Base-by-base conservation (phyloP, 2,113 vertebrate species). In the Carassius carassius region DNA sequence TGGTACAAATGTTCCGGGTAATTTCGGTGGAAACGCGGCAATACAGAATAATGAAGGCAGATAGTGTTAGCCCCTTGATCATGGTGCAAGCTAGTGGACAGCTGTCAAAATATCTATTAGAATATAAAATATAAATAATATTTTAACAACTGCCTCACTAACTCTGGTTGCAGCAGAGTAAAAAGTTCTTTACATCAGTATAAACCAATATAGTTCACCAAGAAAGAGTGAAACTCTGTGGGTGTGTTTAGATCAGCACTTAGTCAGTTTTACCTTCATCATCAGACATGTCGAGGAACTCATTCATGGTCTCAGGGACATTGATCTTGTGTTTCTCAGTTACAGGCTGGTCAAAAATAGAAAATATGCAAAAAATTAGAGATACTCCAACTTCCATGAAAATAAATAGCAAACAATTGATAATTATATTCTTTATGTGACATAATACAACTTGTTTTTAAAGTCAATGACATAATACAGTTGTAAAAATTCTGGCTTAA, bases 281-380 rank as follows among this genome's bases (percentile, higher is more conserved):
- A 58, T 97, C 96, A 14, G 96, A 97, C 95, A 97, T 95, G 91
- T 97, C 96, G 60, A 97, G 94, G 85, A 96, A 95, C 92, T 97
- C 96, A 83, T 96, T 97, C 96, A 96, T 97, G 0, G 96, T 97
- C 94, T 97, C 96, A 0, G 96, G 96, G 87, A 97, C 96, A 88
- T 97, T 97, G 93, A 97, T 94, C 93, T 97, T 97, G 91, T 96
- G 96, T 90, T 97, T 97, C 92, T 97, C 96, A 83, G 93, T 96
- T 90, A 96, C 89, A 65, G 95, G 94, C 95, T 96, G 89, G 72
- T 65, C 87, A 63, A 91, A 47, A 89, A 89, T 86, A 87, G 82
- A 75, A 25, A 58, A 74, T 10, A 74, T 51, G 58, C 21, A 80
- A 80, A 81, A 81, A 17, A 51, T 17, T 32, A 44, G n/a, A 65